Evolutionary conservation across 1,140 invertebrate genomes (phyloP), one percentile per base, ranked within the genome.

Genomic region (Druon quercuslanigerum): DNA sequence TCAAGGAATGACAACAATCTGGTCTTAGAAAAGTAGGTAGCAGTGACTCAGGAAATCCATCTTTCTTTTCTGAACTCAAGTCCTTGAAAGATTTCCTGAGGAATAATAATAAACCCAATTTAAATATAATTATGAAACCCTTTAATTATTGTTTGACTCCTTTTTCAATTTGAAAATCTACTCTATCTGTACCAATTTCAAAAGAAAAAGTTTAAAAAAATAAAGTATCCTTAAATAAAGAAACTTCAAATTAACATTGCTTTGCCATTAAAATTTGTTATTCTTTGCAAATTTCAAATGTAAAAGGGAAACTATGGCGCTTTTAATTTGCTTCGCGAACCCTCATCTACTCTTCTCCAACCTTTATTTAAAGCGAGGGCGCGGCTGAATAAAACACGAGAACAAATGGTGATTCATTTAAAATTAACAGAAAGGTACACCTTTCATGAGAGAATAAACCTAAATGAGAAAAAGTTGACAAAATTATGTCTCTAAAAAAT

Each of bases 331-430:
- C 20, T 66, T 66, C 16, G 25, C 33, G 5, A 33, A 40, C 57
- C 40, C 57, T 13, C 8, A 16, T 6, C 25, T 33, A 19, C 16
- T 56, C 8, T 57, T 57, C 19, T 11, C 19, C 17, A 25, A 13
- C 20, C 0, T 40, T 14, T 46, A 25, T n/a, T 66, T 33, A 6
- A 66, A 66, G 57, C 20, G 9, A 66, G 4, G n/a, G 13, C 60
- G 16, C 33, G 33, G 7, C 25, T 66, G 6, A 40, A 5, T 66
- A 33, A 40, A 40, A 40, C 13, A 40, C 4, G 16, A 66, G 60
- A 66, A 66, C 60, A 66, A 66, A 66, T 33, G 57, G 16, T 66
- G 25, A 66, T 66, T 46, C n/a, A 66, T 66, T 66, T 66, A 40
- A 66, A 66, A 40, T 66, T 66, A 66, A 40, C 25, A 13, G 13